Evolutionary conservation across 2,888 invertebrate species (phyloP).

Genomic region (Nowickia ferox): DNA sequence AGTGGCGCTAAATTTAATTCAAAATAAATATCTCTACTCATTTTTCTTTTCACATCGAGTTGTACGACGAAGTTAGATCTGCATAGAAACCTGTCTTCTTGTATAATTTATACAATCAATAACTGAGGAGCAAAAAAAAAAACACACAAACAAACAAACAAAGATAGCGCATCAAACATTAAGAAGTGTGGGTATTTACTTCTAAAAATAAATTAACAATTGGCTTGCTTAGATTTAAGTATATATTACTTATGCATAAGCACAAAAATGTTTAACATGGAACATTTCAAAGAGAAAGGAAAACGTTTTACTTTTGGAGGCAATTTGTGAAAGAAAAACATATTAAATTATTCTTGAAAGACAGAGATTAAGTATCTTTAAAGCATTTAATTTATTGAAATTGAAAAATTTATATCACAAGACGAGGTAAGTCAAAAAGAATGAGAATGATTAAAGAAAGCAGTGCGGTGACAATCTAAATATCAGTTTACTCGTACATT

Average conservation of each 20-base stretch:
- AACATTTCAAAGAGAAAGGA: neutral
- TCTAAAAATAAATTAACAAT: constrained; percentile 54
- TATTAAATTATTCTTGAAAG: neutral
- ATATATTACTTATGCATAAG: constrained; percentile 3
- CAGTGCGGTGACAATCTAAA: neutral
- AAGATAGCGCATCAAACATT: constrained; percentile 13
- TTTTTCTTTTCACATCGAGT: neutral
- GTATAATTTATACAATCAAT: constrained; percentile 12
- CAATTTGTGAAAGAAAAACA: neutral
- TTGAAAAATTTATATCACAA: too few relatives aligned
- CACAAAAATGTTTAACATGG: neutral
- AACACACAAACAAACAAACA: too few relatives aligned
- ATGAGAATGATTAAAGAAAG: neutral
- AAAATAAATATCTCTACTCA: constrained; percentile 1
- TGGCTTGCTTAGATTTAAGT: constrained; percentile 36
- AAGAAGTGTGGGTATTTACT: constrained; percentile 27
- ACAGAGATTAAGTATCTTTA: neutral
- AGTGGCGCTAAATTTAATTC: constrained; percentile 1
- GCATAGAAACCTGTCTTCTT: constrained; percentile 16
- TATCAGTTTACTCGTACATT: neutral
- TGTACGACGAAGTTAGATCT: neutral
- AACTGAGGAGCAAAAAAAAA: neutral
- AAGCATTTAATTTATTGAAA: neutral
- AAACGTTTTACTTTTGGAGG: constrained; percentile 9
- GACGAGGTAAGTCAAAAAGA: neutral